These are phyloP conservation scores for Pristionchus arcanus DNA, from an alignment of 2,888 invertebrate genomes.

Conservation along the genomic window DNA sequence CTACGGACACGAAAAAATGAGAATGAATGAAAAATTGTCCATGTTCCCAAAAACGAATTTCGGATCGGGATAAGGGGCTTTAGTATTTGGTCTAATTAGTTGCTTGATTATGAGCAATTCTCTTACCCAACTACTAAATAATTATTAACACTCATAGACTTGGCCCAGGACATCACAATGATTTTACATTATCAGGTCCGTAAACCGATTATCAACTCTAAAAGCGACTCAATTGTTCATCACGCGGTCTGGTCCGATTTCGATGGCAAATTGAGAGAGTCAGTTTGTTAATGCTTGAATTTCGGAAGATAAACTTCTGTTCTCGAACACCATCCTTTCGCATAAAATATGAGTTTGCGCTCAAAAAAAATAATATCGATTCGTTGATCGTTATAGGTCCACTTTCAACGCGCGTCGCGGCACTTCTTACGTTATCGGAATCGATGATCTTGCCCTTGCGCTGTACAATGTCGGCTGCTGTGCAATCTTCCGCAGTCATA, in stretches of 20 bases:
- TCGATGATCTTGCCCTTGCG: neutral
- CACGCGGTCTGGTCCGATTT: neutral
- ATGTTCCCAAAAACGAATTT: neutral
- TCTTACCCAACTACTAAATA: neutral
- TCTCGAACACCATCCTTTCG: too few species aligned
- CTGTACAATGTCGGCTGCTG: neutral
- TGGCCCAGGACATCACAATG: too few species aligned
- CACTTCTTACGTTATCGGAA: neutral
- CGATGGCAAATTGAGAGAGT: neutral
- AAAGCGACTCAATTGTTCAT: neutral
- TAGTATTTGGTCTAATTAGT: neutral
- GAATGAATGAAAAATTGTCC: too few species aligned
- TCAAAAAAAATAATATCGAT: too few species aligned
- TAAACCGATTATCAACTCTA: neutral
- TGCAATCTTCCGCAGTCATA: neutral
- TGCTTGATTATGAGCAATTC: neutral
- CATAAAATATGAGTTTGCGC: too few species aligned
- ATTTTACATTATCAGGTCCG: neutral
- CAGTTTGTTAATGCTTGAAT: neutral
- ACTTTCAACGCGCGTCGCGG: neutral
- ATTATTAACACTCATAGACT: neutral
- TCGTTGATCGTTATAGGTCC: neutral
- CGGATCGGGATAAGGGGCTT: too few species aligned
- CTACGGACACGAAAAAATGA: too few species aligned
- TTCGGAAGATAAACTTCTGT: too few species aligned